Base-by-base conservation (phyloP, 2,113 vertebrate genomes). In the Solenodon paradoxus region DNA sequence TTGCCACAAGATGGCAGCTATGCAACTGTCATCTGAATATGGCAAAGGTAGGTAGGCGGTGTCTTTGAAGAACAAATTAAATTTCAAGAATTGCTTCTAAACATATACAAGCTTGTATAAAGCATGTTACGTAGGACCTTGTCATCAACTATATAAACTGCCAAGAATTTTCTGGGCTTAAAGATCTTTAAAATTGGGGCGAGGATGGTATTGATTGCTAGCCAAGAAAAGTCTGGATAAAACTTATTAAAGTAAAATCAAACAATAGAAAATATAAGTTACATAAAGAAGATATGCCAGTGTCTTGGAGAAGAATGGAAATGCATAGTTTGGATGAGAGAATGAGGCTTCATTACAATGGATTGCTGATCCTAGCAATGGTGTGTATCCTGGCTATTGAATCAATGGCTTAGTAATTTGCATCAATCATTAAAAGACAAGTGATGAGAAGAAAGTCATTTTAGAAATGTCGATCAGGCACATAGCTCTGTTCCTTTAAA, bases 1-100 rank as follows among this genome's bases (percentile, higher is more conserved):
- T 97, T 97, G 90, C 97, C 96, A 97, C 97, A 97, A 97, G 97
- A 96, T 97, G 97, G 93, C 97, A 97, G 93, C 80, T 97, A 81
- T 95, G 51, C 92, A 84, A 94, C 12, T 95, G 79, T 94, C 94
- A 96, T 96, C 94, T 47, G 30, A 93, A 42, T 80, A 77, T 90
- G 86, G 74, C 68, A 94, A 86, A 92, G 79, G 59, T 59, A 93
- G 55, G 74, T 75, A 84, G 63, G 45, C 32, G 28, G 22, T 83
- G 3, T 51, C 63, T 28, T 86, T 82, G 35, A 90, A 77, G 47
- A 79, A 78, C 49, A 94, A 86, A 66, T 55, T 51, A 12, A 75
- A 85, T 90, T 90, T 82, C 57, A 83, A 94, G 61, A 80, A 64
- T 80, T 85, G 2, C 40, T 93, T 88, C 15, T 71, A 90, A 87